phyloP scores from a whole-genome alignment of 2,797 vertebrate genomes.

The Anas acuta region DNA sequence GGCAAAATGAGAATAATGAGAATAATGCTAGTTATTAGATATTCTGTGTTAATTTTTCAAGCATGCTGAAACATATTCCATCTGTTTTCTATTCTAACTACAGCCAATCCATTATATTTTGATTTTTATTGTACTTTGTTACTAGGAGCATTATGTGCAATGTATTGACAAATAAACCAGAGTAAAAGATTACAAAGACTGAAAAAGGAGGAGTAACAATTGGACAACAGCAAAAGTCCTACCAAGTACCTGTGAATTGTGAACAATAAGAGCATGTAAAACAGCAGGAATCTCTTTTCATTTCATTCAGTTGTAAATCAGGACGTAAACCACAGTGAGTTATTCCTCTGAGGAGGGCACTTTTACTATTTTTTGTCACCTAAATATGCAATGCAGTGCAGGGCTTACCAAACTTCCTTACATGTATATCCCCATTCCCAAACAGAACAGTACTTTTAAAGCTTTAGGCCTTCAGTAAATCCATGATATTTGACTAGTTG shows the following conservation, averaged over 20 bases:
- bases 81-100: conserved; percentile 13
- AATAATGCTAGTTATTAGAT: background rate
- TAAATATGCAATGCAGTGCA: background rate
- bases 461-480: background rate
- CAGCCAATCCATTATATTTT: background rate
- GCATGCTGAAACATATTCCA: background rate
- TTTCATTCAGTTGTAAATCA: background rate
- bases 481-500: background rate
- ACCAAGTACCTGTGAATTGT: background rate
- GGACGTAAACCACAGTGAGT: background rate
- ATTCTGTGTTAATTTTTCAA: conserved; percentile 8
- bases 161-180: background rate
- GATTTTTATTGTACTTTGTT: conserved; percentile 1
- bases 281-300: background rate
- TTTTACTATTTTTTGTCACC: background rate
- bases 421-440: background rate
- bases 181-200: background rate
- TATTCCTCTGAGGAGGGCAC: background rate
- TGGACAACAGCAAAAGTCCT: background rate
- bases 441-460: background rate
- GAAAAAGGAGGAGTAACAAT: background rate
- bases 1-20: background rate
- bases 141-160: background rate
- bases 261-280: background rate
- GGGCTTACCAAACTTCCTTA: background rate